These are phyloP conservation scores for Alectura lathami DNA, from an alignment of 2,113 vertebrate species.

Conservation along the genomic window DNA sequence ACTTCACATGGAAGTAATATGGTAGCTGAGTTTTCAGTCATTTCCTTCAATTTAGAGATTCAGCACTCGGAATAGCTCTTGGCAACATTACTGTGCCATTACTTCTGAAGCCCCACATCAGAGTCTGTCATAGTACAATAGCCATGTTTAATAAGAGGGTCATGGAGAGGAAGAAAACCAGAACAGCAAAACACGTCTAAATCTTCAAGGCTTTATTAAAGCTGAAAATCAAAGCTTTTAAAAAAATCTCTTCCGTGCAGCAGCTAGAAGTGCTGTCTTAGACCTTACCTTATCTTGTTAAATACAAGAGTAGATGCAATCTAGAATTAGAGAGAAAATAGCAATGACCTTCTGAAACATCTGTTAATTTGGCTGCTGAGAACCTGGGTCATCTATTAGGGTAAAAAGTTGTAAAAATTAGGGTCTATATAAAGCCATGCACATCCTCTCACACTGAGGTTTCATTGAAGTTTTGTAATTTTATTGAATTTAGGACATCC, in stretches of 20 bases:
- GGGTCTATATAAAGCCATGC: not conserved
- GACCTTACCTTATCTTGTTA: not conserved
- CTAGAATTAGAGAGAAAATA: not conserved
- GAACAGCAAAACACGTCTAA: not conserved
- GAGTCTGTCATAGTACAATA: not conserved
- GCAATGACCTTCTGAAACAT: not conserved
- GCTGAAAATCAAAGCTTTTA: not conserved
- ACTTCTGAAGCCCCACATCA: not conserved
- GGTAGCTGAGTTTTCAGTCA: not conserved
- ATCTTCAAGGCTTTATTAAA: not conserved
- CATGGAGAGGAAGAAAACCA: not conserved
- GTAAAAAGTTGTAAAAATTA: not conserved
- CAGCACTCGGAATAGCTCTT: not conserved
- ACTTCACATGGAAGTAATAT: not conserved
- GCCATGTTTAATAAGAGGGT: not conserved
- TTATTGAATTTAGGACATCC: not conserved
- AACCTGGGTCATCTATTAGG: not conserved
- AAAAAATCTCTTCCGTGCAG: not conserved
- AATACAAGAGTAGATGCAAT: not conserved
- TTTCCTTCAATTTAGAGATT: not conserved
- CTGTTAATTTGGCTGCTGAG: not conserved
- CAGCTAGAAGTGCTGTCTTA: not conserved
- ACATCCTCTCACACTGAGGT: not conserved
- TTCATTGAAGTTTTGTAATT: not conserved
- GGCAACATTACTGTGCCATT: not conserved